Base-by-base conservation (phyloP, 2,888 invertebrate genomes). In the Halictus ligatus region DNA sequence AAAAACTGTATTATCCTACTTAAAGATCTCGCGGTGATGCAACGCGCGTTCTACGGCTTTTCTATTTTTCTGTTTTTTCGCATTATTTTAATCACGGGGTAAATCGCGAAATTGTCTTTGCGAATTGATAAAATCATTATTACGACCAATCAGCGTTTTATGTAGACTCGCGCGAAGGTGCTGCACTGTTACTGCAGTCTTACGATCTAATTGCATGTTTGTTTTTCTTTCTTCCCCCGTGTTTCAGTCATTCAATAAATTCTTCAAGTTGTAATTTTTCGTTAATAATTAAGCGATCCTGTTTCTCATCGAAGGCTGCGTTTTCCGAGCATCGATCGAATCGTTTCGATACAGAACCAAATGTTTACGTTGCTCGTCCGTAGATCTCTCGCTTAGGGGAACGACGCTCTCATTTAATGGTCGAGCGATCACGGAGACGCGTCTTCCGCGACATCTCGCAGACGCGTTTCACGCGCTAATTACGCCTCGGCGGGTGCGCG, bases 381-480 rank as follows among this genome's bases (percentile, higher is more conserved):
- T 60, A 25, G 25, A 60, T 60, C 60, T 71, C 69, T 10, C 21
- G 43, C 40, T 43, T 40, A 1, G 40, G 54, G 54, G 71, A 43
- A 46, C 43, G 40, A 21, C 71, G 71, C n/a, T 71, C 43, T 71
- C 43, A 4, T 43, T 43, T 12, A 58, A n/a, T 58, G 58, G 58
- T n/a, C 43, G 13, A 43, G 6, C 40, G 40, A 71, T n/a, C 29
- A 2, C 43, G n/a, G 46, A 25, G 35, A 72, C 43, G 43, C 43
- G 43, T n/a, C 25, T 71, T 71, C 43, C 13, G 43, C 43, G n/a
- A 43, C 35, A 40, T 71, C 10, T 43, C 21, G 69, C 69, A 71
- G 40, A 12, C 46, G n/a, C 46, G 43, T 72, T 72, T 72, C 72
- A 72, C 21, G 72, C 72, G 40, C 72, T 46, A 46, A 72, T 72